Percentiles rank a stretch among this genome's conserved stretches.
These are phyloP conservation scores for Elegia similella DNA, from an alignment of 2,888 invertebrate species.

Conservation along the genomic window DNA sequence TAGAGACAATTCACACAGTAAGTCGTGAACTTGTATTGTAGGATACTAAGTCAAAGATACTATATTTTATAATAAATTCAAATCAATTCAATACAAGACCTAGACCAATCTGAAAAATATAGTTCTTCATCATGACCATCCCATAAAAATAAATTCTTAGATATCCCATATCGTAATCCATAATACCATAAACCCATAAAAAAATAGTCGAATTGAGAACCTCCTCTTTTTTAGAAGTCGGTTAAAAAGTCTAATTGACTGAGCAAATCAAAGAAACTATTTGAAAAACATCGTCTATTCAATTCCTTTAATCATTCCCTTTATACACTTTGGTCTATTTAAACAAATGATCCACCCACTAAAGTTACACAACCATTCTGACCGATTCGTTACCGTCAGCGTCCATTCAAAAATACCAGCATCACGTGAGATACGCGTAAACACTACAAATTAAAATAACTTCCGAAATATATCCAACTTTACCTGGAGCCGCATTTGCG, in stretches of 20 bases:
- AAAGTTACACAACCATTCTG: constrained; percentile 48
- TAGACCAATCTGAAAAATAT: too few species aligned
- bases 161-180: too few species aligned
- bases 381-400: constrained; percentile 45
- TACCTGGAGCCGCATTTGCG: constrained; percentile 20
- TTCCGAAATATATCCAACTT: constrained; percentile 4
- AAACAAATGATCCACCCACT: constrained; percentile 15
- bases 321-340: constrained; percentile 4
- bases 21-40: too few species aligned
- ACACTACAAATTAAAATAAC: constrained; percentile 31
- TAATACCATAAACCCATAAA: too few species aligned
- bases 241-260: not conserved
- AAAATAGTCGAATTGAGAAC: too few species aligned
- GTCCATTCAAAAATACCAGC: constrained; percentile 38
- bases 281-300: not conserved
- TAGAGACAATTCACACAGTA: too few species aligned
- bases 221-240: too few species aligned
- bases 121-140: too few species aligned
- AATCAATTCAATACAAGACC: too few species aligned
- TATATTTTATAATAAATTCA: too few species aligned
- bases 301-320: not conserved
- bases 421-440: constrained; percentile 65
- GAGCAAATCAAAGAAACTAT: not conserved
- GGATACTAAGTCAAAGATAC: too few species aligned
- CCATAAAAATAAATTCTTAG: too few species aligned